Percentiles rank a stretch among this genome's conserved stretches.
These are phyloP conservation scores for Isichthys henryi DNA, from an alignment of 2,113 vertebrate species.

Conservation along the genomic window DNA sequence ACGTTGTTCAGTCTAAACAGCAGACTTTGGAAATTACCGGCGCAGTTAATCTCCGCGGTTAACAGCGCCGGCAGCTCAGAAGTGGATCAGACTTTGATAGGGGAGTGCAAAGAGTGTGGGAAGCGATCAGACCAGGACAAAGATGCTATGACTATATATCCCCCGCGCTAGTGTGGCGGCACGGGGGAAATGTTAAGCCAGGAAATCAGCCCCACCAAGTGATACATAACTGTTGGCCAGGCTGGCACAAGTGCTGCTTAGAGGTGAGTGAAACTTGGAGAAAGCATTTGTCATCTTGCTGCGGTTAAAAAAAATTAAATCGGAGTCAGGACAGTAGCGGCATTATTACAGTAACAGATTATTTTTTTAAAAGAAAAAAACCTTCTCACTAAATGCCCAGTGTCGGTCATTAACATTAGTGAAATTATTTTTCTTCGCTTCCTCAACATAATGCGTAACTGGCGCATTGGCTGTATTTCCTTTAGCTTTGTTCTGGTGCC, in stretches of 20 bases:
- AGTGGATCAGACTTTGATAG: neutral
- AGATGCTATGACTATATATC: constrained; percentile 29
- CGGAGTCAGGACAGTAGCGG: neutral
- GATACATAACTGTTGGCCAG: constrained; percentile 5
- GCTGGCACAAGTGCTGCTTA: constrained; percentile 13
- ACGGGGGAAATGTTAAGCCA: constrained; percentile 20
- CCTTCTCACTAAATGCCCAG: neutral
- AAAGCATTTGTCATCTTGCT: neutral
- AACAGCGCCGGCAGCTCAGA: neutral
- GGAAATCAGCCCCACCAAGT: neutral
- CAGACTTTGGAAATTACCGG: constrained; percentile 1
- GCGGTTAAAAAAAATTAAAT: neutral
- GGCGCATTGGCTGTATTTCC: neutral
- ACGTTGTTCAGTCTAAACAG: constrained; percentile 21
- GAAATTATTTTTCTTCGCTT: neutral
- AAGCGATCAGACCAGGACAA: constrained; percentile 7
- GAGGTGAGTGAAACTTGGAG: constrained; percentile 22
- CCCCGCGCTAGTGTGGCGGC: constrained; percentile 27
- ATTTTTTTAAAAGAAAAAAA: neutral
- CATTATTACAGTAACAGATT: neutral
- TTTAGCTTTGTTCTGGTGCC: neutral
- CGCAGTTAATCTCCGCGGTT: neutral
- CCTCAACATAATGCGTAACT: neutral
- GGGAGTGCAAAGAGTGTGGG: neutral
- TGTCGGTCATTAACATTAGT: neutral